These are phyloP conservation scores for Rhabdophis nuchalis DNA, from an alignment of 2,797 vertebrate genomes.

Conservation along the genomic window DNA sequence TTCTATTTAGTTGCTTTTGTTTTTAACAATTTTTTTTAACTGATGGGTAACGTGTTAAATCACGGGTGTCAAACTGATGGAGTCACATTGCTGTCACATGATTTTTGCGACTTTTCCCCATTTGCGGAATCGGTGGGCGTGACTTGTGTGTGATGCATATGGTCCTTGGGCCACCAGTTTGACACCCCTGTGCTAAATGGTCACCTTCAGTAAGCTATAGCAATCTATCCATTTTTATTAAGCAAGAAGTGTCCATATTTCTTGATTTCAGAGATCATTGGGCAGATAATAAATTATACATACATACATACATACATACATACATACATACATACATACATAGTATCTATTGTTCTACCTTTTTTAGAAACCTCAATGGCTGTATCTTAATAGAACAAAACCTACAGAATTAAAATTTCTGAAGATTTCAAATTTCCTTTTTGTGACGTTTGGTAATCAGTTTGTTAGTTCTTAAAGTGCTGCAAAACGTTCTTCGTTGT, in stretches of 20 bases:
- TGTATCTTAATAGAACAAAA: background rate
- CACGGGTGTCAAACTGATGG: too few species aligned
- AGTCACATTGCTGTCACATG: too few species aligned
- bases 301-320: background rate
- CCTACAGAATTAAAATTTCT: background rate
- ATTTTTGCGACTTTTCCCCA: too few species aligned
- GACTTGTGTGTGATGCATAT: too few species aligned
- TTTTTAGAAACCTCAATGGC: background rate
- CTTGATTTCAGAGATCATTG: background rate
- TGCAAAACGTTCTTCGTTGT: background rate
- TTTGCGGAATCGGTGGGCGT: too few species aligned
- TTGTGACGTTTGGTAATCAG: background rate
- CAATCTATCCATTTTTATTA: background rate
- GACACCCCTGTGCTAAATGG: background rate
- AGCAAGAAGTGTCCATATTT: background rate
- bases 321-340: background rate
- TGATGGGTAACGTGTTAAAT: background rate
- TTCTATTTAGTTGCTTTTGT: background rate
- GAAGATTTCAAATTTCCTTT: background rate
- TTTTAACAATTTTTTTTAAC: background rate
- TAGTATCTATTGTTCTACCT: background rate
- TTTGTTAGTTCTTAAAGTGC: background rate
- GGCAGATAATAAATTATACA: background rate
- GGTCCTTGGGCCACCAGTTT: too few species aligned
- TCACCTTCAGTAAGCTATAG: background rate